phyloP scores from a whole-genome alignment of 1,140 invertebrate species.

The Helicorthomorpha holstii region DNA sequence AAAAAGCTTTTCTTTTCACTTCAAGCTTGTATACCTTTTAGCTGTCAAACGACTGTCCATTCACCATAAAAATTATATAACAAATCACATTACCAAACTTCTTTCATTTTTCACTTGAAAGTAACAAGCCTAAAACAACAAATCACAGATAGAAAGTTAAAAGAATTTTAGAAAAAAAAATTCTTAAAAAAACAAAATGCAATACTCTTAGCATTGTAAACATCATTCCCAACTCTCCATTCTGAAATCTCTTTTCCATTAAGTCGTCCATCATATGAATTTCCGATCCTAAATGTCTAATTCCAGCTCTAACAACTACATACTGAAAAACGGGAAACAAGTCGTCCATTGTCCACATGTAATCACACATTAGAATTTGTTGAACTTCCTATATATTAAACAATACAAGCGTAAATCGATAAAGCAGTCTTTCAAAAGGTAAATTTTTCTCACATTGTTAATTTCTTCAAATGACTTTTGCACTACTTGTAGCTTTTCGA shows the following conservation, averaged over 20 bases:
- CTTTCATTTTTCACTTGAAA: not conserved
- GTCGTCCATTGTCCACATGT: constrained; percentile 68
- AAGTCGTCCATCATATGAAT: constrained; percentile 70
- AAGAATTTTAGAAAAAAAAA: not conserved
- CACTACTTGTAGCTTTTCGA: constrained; percentile 59
- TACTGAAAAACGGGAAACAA: constrained; percentile 70
- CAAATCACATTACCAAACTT: too few relatives aligned
- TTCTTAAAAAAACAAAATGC: not conserved
- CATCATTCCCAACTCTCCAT: constrained; percentile 65
- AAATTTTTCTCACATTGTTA: constrained; percentile 37
- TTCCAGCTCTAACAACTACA: constrained; percentile 58
- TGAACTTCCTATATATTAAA: constrained; percentile 30
- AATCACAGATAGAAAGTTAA: not conserved
- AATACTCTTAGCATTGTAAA: constrained; percentile 48
- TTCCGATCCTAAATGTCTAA: constrained; percentile 66
- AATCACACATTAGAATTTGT: constrained; percentile 31
- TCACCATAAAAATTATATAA: too few relatives aligned
- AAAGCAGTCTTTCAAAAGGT: constrained; percentile 6
- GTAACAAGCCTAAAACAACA: not conserved
- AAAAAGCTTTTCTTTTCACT: too few relatives aligned
- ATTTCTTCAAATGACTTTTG: constrained; percentile 58
- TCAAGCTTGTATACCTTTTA: too few relatives aligned
- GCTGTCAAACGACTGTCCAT: too few relatives aligned
- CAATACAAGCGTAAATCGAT: too few relatives aligned
- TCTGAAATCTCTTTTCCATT: constrained; percentile 50